Conservation (phyloP, 2,113 vertebrate species). For the Ornithorhynchus anatinus region DNA sequence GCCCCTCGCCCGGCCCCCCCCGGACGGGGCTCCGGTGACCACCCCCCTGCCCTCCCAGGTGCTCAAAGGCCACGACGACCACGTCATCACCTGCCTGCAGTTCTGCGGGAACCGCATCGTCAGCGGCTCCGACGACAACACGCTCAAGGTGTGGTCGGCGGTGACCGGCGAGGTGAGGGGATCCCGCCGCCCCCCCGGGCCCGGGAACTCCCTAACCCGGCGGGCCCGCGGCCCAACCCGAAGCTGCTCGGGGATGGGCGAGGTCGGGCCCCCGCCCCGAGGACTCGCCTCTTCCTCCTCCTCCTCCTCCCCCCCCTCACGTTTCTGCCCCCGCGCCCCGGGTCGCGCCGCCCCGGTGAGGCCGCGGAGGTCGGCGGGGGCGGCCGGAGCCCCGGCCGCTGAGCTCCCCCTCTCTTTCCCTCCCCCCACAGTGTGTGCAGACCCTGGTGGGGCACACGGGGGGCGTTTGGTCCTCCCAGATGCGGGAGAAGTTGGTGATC, state of each 20-base stretch:
- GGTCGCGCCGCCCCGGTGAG: too few relatives aligned
- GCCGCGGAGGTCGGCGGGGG: too few relatives aligned
- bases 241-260: not conserved
- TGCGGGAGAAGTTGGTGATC: conserved; percentile 63
- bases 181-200: accelerated
- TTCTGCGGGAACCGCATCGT: conserved; percentile 65
- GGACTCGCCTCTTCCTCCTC: not conserved
- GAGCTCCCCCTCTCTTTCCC: too few relatives aligned
- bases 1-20: not conserved
- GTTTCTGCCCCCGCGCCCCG: not conserved
- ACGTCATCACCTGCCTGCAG: conserved; percentile 68
- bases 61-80: conserved; percentile 66
- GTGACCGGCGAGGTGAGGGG: conserved; percentile 63
- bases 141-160: conserved; percentile 66
- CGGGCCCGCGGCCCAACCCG: too few relatives aligned
- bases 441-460: conserved; percentile 67
- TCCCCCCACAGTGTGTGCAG: conserved; percentile 59
- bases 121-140: conserved; percentile 65
- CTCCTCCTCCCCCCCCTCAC: not conserved
- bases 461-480: conserved; percentile 68
- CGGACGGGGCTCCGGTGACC: too few relatives aligned
- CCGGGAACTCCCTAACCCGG: too few relatives aligned
- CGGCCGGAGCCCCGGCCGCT: too few relatives aligned
- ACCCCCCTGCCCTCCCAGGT: not conserved
- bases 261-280: not conserved